Evolutionary conservation across 2,888 invertebrate species (phyloP), one percentile per base, ranked within the genome.

Genomic region (Thecophora atra): DNA sequence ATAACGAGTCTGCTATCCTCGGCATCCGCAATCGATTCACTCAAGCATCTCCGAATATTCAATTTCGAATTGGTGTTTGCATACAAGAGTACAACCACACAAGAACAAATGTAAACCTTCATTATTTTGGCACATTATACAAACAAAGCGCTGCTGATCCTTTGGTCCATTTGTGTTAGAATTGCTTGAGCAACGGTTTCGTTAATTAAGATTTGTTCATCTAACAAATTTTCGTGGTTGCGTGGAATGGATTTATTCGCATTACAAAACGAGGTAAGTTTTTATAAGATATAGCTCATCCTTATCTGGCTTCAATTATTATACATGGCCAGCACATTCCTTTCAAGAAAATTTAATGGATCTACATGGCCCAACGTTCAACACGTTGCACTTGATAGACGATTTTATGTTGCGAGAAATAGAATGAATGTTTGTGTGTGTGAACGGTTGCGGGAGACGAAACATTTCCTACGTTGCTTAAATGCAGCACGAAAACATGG

Each of bases 81-180:
- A 63, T 19, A 42, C 19, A 19, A 21, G n/a, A 30, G 13, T 24
- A 37, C n/a, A 26, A n/a, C n/a, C n/a, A n/a, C 17, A 58, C 37
- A 65, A 65, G 58, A 58, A 60, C 47, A 30, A 65, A 71, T 71
- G 71, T 51, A 71, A 71, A 65, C 24, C 66, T 71, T 65, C 65
- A 71, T 71, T 71, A 71, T 65, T 71, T 65, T 42, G 26, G 47
- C 47, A 67, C 56, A 58, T 66, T 58, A 47, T 65, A n/a, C 56
- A 37, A 7, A 64, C 24, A 51, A 17, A 3, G 51, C 11, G 11
- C 56, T 13, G 3, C 21, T 3, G 56, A 6, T 56, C 56, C 19
- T 21, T 56, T 21, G n/a, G 13, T 21, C 24, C 24, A 24, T 6
- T 21, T n/a, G 11, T 11, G 56, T 56, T 19, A 7, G 21, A 56